Percentiles rank a stretch among this genome's conserved stretches.
phyloP scores from a whole-genome alignment of 2,888 invertebrate genomes.

The Camponotus fellah region DNA sequence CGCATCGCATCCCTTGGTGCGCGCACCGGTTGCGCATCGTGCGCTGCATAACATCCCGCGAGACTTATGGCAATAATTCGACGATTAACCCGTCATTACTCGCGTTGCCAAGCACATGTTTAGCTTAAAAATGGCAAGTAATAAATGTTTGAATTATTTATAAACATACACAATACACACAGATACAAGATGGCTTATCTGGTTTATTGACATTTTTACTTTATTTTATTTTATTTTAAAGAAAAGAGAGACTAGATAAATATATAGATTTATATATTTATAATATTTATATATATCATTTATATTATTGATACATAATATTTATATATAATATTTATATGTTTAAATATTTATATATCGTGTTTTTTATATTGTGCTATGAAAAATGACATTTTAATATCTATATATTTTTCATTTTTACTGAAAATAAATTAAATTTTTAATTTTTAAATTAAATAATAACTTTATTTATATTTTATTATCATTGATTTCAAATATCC shows the following conservation, averaged over 20 bases:
- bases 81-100: constrained; percentile 11
- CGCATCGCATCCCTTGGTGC: constrained; percentile 59
- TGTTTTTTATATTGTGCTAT: not conserved
- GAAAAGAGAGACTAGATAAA: not conserved
- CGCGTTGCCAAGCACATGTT: not conserved
- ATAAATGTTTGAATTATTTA: not conserved
- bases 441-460: not conserved
- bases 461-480: not conserved
- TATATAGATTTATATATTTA: too few species aligned
- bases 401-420: not conserved
- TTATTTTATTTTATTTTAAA: too few species aligned
- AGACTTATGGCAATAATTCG: constrained; percentile 30
- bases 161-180: not conserved
- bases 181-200: not conserved
- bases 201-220: not conserved
- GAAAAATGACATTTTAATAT: not conserved
- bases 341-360: not conserved
- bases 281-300: too few species aligned
- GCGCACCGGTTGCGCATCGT: not conserved
- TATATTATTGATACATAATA: too few species aligned
- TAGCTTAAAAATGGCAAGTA: not conserved
- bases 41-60: not conserved
- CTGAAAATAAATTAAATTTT: not conserved
- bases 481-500: not conserved
- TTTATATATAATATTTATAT: not conserved